Base-by-base conservation (phyloP, 2,113 vertebrate genomes). In the Rhabdomys dilectus region DNA sequence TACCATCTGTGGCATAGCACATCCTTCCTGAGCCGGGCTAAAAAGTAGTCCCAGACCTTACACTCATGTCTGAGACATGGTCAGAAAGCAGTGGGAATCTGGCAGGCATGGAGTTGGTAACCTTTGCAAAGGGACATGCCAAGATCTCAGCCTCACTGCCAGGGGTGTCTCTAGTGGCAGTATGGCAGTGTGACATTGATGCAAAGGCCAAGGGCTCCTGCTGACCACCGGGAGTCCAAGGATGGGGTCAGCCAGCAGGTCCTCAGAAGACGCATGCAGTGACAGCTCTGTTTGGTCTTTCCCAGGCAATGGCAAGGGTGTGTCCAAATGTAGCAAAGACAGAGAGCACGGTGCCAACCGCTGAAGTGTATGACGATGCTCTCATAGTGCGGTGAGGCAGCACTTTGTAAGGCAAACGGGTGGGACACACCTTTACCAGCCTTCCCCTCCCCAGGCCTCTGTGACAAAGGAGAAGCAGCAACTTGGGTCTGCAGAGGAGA, bases 81-180 rank as follows among this genome's bases (percentile, higher is more conserved):
- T 96, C 93, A 95, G 91, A 92, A 92, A 82, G 45, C 88, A 58
- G 3, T 93, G 93, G 75, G 93, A 94, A 75, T 75, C 95, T 96
- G 93, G 91, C 96, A 81, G 93, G 45, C 5, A 12, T 13, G 2
- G 68, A 89, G 62, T 84, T 98, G 97, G 96, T 94, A 72, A 80
- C 87, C 48, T 91, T 91, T 78, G 92, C 56, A 70, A 75, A 89
- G n/a, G 51, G 53, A 39, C 2, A 3, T 80, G 92, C 97, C 95
- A 97, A 96, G 95, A 75, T 95, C 96, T 73, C 11, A 36, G 91
- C 72, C 81, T 96, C 6, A 0, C 66, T 26, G 73, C 94, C 92
- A 75, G 60, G 60, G 91, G 66, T 10, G 66, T 87, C 39, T 77
- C 72, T 80, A 10, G 68, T 39, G 78, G 72, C 88, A 86, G 21